Evolutionary conservation across 1,140 invertebrate species (phyloP), one percentile per base, ranked within the genome.

Genomic region (Papilio polyxenes): DNA sequence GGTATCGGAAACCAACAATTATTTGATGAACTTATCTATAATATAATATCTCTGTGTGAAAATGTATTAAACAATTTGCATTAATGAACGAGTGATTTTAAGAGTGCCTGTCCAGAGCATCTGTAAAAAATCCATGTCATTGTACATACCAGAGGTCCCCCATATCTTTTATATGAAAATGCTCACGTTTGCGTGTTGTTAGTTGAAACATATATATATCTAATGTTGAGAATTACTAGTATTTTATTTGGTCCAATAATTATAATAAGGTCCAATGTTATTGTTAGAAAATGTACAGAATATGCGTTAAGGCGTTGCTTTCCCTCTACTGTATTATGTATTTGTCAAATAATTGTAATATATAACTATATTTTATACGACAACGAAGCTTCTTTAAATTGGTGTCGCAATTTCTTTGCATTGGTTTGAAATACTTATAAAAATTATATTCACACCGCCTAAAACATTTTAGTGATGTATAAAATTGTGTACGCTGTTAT

Each of bases 191-290:
- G 87, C 86, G 87, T 88, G 86, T 89, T 87, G 86, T 90, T 89
- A 89, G 88, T 90, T 90, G 80, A 88, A 89, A 86, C 84, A 85
- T 83, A 84, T 78, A 82, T 87, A 91, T 92, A 92, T 92, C 83
- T 88, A 90, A 89, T 91, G 91, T 92, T 93, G 89, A 92, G 85
- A 90, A 89, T 89, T 91, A 89, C 85, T 89, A 88, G 91, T 92
- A 92, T 94, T 92, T 93, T 93, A 92, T 93, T 92, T 92, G 90
- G 91, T 92, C 89, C 90, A 90, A 87, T 89, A 85, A 89, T 87
- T 88, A 89, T 85, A 88, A 82, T 89, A 91, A 82, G 90, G 89
- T 90, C 92, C 90, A 93, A 92, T 90, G 90, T 92, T 92, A 89
- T 88, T 83, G 84, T 84, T 89, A 90, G 83, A 83, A 86, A 49